Conservation (phyloP, 2,113 vertebrate genomes). For the Lethenteron reissneri region DNA sequence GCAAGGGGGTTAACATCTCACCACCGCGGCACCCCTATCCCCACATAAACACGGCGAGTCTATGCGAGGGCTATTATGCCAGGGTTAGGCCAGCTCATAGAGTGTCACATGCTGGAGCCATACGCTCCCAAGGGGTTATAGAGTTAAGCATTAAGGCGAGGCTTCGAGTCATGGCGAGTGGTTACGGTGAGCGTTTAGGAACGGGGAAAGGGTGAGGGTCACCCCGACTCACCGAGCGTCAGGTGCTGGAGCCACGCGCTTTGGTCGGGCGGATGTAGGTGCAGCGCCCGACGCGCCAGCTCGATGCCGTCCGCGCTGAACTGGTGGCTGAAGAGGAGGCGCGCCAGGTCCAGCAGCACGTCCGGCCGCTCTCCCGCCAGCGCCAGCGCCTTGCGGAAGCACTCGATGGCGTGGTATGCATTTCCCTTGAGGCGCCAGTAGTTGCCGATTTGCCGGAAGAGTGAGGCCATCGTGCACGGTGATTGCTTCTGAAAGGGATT, state of each 20-base stretch:
- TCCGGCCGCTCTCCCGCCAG: background rate
- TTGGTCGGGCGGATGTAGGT: background rate
- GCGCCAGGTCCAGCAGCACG: background rate
- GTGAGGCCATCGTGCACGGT: background rate
- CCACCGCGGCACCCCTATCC: too few species aligned
- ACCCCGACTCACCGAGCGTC: background rate
- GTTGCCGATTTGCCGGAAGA: background rate
- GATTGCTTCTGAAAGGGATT: too few species aligned
- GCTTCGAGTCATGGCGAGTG: too few species aligned
- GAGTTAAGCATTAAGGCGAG: too few species aligned
- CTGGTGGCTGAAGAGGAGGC: background rate
- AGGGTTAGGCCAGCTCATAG: too few species aligned
- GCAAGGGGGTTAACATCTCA: too few species aligned
- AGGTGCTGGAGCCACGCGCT: background rate
- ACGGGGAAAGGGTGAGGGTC: too few species aligned
- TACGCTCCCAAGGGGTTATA: too few species aligned
- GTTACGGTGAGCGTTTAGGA: too few species aligned
- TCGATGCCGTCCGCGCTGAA: background rate
- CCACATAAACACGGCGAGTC: too few species aligned
- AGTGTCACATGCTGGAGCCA: too few species aligned
- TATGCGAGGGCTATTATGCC: too few species aligned
- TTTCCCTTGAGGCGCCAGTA: constrained; percentile 1
- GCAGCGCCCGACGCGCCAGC: background rate
- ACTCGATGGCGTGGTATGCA: constrained; percentile 3
- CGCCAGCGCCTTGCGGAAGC: constrained; percentile 4